Evolutionary conservation across 2,888 invertebrate genomes (phyloP).

Genomic region (Dolichomitus sp.): DNA sequence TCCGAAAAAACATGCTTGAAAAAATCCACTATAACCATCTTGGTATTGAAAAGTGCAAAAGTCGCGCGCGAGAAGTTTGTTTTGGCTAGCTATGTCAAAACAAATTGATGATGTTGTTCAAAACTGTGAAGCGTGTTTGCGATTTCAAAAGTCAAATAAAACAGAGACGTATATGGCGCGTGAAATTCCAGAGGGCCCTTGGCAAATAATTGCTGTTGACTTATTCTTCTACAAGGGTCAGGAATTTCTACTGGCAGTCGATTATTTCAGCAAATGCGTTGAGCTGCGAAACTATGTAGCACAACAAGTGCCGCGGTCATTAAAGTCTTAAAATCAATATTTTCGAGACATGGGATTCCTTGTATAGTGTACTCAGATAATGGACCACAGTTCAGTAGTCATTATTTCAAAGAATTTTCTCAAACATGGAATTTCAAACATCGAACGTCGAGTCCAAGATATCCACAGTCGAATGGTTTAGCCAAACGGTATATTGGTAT

Average conservation of each 20-base stretch:
- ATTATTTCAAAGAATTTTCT: constrained; percentile 30
- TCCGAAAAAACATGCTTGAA: constrained; percentile 57
- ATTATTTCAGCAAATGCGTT: constrained; percentile 52
- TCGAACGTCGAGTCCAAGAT: constrained; percentile 40
- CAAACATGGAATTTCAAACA: constrained; percentile 48
- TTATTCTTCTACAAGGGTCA: constrained; percentile 48
- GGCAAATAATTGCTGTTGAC: constrained; percentile 51
- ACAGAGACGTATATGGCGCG: constrained; percentile 55
- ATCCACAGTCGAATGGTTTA: not conserved
- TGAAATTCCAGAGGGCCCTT: constrained; percentile 59
- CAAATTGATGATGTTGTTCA: constrained; percentile 63
- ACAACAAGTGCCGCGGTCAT: constrained; percentile 36
- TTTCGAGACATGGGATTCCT: constrained; percentile 42
- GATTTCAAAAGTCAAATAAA: constrained; percentile 31
- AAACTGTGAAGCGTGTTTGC: constrained; percentile 54
- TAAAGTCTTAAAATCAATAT: constrained; percentile 22
- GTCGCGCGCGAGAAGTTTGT: constrained; percentile 60
- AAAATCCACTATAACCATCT: constrained; percentile 58
- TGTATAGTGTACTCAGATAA: constrained; percentile 33
- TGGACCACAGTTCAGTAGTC: constrained; percentile 29
- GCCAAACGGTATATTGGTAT: constrained; percentile 32
- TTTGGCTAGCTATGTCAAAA: constrained; percentile 61
- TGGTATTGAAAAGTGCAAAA: constrained; percentile 61
- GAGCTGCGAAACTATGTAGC: constrained; percentile 27
- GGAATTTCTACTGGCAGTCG: constrained; percentile 22